These are phyloP conservation scores for Oncorhynchus masou DNA, from an alignment of 2,113 vertebrate genomes.

Conservation along the genomic window DNA sequence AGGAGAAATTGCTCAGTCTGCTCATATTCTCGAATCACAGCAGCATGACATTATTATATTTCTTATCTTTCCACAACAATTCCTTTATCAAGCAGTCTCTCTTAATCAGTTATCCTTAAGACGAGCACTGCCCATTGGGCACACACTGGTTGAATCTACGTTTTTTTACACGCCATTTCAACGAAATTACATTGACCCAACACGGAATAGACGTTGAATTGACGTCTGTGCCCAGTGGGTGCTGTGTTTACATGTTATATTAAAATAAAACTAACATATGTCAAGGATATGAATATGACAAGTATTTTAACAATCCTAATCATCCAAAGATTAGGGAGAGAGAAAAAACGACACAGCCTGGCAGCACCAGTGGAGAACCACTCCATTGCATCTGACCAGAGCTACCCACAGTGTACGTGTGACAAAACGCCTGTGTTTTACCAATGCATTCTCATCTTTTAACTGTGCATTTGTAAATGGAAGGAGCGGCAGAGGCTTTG, in stretches of 20 bases:
- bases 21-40: not conserved
- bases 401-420: not conserved
- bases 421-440: slow-evolving; percentile 11
- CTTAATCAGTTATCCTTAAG: not conserved
- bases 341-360: not conserved
- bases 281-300: not conserved
- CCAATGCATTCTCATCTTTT: slow-evolving; percentile 25
- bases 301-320: slow-evolving; percentile 11
- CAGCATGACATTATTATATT: not conserved
- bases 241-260: not conserved
- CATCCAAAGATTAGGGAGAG: slow-evolving; percentile 10
- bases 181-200: no score
- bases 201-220: no score
- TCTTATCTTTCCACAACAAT: slow-evolving; percentile 2
- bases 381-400: slow-evolving; percentile 25
- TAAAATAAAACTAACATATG: not conserved
- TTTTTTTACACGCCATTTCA: no score
- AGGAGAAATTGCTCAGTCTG: no score
- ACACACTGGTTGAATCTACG: no score
- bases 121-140: not conserved
- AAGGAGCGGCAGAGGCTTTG: slow-evolving; percentile 42
- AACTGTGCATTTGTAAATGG: slow-evolving; percentile 22
- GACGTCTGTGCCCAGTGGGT: not conserved
- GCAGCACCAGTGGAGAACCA: slow-evolving; percentile 7
- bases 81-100: not conserved